Percentiles rank a stretch among this genome's conserved stretches.
phyloP scores from a whole-genome alignment of 1,140 invertebrate species.

The Aricia agestis region DNA sequence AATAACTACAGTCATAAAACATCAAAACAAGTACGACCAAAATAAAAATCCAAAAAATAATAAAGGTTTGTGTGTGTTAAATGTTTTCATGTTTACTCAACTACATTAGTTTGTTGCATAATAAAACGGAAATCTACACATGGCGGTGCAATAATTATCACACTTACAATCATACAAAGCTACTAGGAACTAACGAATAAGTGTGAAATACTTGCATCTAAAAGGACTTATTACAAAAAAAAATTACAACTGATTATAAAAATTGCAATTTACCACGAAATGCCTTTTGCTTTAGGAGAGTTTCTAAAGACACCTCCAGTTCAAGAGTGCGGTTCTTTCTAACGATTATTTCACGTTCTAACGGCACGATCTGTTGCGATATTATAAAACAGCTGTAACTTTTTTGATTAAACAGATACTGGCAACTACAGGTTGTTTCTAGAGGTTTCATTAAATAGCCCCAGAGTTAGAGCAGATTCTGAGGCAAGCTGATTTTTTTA shows the following conservation, averaged over 20 bases:
- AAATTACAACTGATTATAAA: slow-evolving; percentile 67
- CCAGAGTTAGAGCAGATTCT: no score
- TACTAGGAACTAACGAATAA: slow-evolving; percentile 17
- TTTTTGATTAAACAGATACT: slow-evolving; percentile 37
- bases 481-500: no score
- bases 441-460: neutral
- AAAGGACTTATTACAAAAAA: slow-evolving; percentile 37
- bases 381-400: slow-evolving; percentile 60
- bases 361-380: slow-evolving; percentile 84
- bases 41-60: no score
- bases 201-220: slow-evolving; percentile 19
- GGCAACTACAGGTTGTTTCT: slow-evolving; percentile 5
- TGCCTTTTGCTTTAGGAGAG: slow-evolving; percentile 80
- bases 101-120: slow-evolving; percentile 2
- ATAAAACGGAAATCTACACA: slow-evolving; percentile 12
- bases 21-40: no score
- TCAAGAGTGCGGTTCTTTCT: slow-evolving; percentile 88
- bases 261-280: slow-evolving; percentile 67
- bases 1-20: no score
- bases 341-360: slow-evolving; percentile 86
- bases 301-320: slow-evolving; percentile 84
- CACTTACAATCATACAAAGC: neutral
- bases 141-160: slow-evolving; percentile 28
- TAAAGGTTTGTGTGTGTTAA: neutral
- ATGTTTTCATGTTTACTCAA: neutral